Percentiles rank a stretch among this genome's conserved stretches.
phyloP scores from a whole-genome alignment of 2,888 invertebrate genomes.

The Syrista parreyssii region DNA sequence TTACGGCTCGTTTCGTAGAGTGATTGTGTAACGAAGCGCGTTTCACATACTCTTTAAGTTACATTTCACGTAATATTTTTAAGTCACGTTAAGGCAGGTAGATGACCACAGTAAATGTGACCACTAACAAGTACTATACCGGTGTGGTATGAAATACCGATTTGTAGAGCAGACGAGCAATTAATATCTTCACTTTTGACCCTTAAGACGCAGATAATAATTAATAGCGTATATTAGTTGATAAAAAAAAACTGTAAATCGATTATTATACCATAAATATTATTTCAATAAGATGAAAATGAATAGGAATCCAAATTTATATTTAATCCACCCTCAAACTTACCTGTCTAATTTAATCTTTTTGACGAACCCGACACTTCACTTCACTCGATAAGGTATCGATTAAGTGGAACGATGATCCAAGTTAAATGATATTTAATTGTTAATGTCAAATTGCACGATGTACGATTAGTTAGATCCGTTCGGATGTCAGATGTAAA shows the following conservation, averaged over 20 bases:
- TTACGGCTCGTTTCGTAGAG: constrained; percentile 20
- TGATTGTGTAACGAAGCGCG: constrained; percentile 12
- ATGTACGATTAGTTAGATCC: background rate
- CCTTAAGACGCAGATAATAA: background rate
- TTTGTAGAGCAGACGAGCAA: background rate
- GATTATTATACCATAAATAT: background rate
- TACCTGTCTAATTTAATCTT: background rate
- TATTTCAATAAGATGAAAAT: background rate
- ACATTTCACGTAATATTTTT: background rate
- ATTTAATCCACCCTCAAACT: background rate
- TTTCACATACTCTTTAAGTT: constrained; percentile 7
- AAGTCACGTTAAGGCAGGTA: constrained; percentile 3
- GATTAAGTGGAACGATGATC: too few relatives aligned
- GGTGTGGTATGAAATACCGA: background rate
- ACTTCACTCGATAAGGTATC: background rate
- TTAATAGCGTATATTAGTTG: background rate
- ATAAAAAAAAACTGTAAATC: background rate
- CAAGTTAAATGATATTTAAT: too few relatives aligned
- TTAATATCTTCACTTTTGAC: background rate
- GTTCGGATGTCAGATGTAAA: background rate
- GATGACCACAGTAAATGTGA: background rate
- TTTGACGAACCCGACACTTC: background rate
- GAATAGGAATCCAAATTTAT: background rate
- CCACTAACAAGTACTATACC: background rate
- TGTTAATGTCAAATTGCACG: too few relatives aligned